Conservation (phyloP, 2,113 vertebrate genomes). For the Oreocharis arfaki region DNA sequence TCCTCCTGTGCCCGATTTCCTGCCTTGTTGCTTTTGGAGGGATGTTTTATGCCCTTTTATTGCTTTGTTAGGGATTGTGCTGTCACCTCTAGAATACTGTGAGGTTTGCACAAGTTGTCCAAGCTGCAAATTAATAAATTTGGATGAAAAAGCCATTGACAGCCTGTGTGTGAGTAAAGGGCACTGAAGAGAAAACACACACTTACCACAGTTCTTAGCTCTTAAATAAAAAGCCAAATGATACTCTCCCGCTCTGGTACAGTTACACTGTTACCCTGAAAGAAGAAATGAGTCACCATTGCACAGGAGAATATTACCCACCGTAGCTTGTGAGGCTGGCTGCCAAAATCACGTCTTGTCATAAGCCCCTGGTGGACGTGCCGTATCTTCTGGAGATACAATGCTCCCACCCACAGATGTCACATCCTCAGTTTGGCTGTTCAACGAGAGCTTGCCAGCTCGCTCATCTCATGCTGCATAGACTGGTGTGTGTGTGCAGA, state of each 20-base stretch:
- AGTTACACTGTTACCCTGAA: background rate
- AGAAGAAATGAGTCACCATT: background rate
- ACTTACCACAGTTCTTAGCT: background rate
- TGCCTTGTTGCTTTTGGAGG: background rate
- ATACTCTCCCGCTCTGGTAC: background rate
- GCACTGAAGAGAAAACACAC: background rate
- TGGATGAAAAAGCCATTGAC: background rate
- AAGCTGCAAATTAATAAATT: background rate
- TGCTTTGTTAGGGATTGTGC: background rate
- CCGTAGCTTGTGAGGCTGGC: background rate
- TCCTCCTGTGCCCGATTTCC: background rate
- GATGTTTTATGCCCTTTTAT: background rate
- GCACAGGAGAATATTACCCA: background rate
- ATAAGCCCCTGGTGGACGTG: background rate
- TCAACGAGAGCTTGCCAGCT: background rate
- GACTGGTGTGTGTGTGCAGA: background rate
- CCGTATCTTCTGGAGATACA: background rate
- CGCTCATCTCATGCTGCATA: accelerated
- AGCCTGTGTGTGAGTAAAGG: background rate
- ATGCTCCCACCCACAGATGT: background rate
- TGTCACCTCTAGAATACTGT: background rate
- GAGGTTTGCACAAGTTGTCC: background rate
- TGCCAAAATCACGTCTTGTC: background rate
- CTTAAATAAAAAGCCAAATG: background rate
- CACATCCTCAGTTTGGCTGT: background rate